Base-by-base conservation (phyloP, 2,888 invertebrate genomes). In the Temnothorax ravouxi region DNA sequence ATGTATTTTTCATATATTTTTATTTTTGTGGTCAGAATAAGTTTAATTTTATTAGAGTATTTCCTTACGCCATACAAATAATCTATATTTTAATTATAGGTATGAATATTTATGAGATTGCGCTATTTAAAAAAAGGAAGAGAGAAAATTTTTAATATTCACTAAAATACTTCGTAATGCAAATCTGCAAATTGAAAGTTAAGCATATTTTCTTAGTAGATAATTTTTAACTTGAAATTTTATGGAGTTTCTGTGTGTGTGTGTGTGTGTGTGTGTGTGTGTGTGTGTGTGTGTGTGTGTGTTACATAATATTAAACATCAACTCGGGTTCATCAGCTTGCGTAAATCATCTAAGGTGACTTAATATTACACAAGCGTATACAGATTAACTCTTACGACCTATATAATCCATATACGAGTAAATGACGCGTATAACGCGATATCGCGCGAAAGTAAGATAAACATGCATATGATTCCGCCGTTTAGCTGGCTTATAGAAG, bases 331-430 rank as follows among this genome's bases (percentile, higher is more conserved):
- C 0, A 15, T 41, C n/a, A 1, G 9, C 5, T 59, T 61, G 4
- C 18, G 18, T 21, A 71, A 56, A 44, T 13, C 9, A 61, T 41
- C 13, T 0, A 25, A 41, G 8, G 1, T 64, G 41, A 66, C 2
- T 66, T 54, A 56, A 44, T 25, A 25, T 66, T 66, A 15, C 54
- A 44, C 1, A 54, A 67, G 34, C 29, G 34, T 44, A 6, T n/a
- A 44, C 9, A 77, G 9, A 41, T 67, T 77, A 77, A 13, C 18
- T 9, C n/a, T 62, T n/a, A 21, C 38, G 38, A 71, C 52, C 71
- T 18, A 1, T 56, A n/a, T 5, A 18, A 62, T 29, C 8, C 21
- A 6, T 47, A n/a, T 47, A n/a, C 18, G 29, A 13, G 13, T 72
- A 34, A 80, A 59, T 71, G 6, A 21, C 38, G 21, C 47, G 3